Evolutionary conservation across 2,797 vertebrate genomes (phyloP).

Genomic region (Sebastes alutus): DNA sequence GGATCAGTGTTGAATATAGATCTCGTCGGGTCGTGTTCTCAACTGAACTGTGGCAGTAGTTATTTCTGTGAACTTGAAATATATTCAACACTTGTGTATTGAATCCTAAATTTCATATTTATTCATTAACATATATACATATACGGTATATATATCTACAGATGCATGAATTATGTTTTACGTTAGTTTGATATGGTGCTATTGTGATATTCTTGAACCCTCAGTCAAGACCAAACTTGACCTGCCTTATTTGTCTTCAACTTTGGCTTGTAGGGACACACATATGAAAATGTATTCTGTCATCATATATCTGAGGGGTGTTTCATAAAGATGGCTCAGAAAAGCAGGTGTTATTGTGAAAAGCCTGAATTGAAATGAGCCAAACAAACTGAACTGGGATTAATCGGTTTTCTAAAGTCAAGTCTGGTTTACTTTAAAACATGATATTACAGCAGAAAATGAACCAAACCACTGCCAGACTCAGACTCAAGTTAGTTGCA

Average conservation of each 20-base stretch:
- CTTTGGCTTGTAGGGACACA: constrained; percentile 44
- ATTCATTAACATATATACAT: constrained; percentile 51
- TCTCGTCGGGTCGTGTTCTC: constrained; percentile 13
- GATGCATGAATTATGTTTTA: constrained; percentile 73
- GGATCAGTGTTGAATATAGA: constrained; percentile 14
- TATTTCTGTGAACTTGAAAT: constrained; percentile 66
- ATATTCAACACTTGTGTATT: constrained; percentile 67
- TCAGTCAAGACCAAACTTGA: constrained; percentile 50
- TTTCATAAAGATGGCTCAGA: constrained; percentile 12
- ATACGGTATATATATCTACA: constrained; percentile 47
- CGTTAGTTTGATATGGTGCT: constrained; percentile 78
- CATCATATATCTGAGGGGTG: neutral
- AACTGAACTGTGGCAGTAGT: constrained; percentile 35
- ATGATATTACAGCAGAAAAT: neutral
- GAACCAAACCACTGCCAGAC: neutral
- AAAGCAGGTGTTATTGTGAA: neutral
- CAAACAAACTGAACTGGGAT: neutral
- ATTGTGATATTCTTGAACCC: constrained; percentile 65
- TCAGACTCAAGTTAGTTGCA: neutral
- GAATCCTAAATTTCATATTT: constrained; percentile 59
- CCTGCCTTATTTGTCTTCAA: constrained; percentile 46
- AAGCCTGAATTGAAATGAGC: neutral
- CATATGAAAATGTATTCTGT: neutral
- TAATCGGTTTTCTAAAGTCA: neutral
- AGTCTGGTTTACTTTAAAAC: too few species aligned